Percentiles rank a stretch among this genome's conserved stretches.
Conservation (phyloP, 2,888 invertebrate genomes). For the Encarsia formosa region DNA sequence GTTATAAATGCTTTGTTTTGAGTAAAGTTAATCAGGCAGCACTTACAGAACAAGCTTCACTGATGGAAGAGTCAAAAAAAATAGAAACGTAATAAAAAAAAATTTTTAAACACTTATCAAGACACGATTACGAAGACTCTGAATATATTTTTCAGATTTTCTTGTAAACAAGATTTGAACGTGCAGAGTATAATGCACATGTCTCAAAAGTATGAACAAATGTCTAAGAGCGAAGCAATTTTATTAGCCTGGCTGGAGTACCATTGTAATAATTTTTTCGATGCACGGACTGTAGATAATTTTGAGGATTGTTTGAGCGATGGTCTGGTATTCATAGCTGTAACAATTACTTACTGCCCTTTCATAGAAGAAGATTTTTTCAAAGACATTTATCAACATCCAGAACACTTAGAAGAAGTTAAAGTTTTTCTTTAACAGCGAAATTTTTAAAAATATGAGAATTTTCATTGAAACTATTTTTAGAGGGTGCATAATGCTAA, state of each 20-base stretch:
- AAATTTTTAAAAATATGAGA: too few relatives aligned
- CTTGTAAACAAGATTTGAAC: background rate
- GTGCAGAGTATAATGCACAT: background rate
- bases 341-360: constrained; percentile 59
- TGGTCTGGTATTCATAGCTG: constrained; percentile 56
- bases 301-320: constrained; percentile 57
- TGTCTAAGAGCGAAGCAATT: constrained; percentile 37
- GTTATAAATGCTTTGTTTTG: constrained; percentile 58
- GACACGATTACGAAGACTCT: background rate
- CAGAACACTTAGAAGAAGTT: constrained; percentile 47
- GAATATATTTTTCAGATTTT: background rate
- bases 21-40: constrained; percentile 38
- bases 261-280: constrained; percentile 47
- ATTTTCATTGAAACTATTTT: background rate
- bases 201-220: constrained; percentile 1
- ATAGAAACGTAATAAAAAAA: constrained; percentile 2
- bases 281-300: constrained; percentile 44
- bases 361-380: constrained; percentile 55
- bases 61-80: background rate
- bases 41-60: background rate
- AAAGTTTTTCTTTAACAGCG: background rate
- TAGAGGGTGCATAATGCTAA: constrained; percentile 58
- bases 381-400: constrained; percentile 51
- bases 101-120: background rate
- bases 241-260: constrained; percentile 51